Evolutionary conservation across 2,888 invertebrate species (phyloP).

Genomic region (Peribatodes rhomboidaria): DNA sequence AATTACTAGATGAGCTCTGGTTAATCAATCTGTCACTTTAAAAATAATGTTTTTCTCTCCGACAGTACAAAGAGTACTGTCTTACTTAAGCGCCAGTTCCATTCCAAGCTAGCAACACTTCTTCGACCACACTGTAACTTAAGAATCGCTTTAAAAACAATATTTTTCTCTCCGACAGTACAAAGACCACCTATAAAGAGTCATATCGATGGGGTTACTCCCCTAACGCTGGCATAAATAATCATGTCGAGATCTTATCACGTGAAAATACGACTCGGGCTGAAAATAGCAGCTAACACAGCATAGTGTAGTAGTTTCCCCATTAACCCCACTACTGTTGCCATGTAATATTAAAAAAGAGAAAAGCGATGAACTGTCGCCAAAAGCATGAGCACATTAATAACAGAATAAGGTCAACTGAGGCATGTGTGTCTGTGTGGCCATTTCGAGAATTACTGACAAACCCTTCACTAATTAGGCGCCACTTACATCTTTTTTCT

Average conservation of each 20-base stretch:
- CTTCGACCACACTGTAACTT: too few relatives aligned
- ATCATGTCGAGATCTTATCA: slow-evolving; percentile 84
- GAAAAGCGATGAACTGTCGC: background rate
- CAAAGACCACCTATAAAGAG: slow-evolving; percentile 74
- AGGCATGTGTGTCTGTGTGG: too few relatives aligned
- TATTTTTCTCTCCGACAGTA: slow-evolving; percentile 50
- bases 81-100: too few relatives aligned
- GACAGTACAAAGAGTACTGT: too few relatives aligned
- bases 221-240: slow-evolving; percentile 83
- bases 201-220: slow-evolving; percentile 81
- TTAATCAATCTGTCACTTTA: too few relatives aligned
- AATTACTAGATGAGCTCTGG: too few relatives aligned
- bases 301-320: slow-evolving; percentile 2
- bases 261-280: slow-evolving; percentile 79
- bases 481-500: too few relatives aligned
- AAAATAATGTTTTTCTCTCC: background rate
- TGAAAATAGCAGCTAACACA: slow-evolving; percentile 60
- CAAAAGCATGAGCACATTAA: background rate
- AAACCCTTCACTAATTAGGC: too few relatives aligned
- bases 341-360: slow-evolving; percentile 38
- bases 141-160: too few relatives aligned
- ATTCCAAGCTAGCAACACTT: too few relatives aligned
- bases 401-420: too few relatives aligned
- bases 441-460: too few relatives aligned
- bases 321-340: slow-evolving; percentile 57